phyloP scores from a whole-genome alignment of 2,113 vertebrate genomes.

The Quiscalus mexicanus region DNA sequence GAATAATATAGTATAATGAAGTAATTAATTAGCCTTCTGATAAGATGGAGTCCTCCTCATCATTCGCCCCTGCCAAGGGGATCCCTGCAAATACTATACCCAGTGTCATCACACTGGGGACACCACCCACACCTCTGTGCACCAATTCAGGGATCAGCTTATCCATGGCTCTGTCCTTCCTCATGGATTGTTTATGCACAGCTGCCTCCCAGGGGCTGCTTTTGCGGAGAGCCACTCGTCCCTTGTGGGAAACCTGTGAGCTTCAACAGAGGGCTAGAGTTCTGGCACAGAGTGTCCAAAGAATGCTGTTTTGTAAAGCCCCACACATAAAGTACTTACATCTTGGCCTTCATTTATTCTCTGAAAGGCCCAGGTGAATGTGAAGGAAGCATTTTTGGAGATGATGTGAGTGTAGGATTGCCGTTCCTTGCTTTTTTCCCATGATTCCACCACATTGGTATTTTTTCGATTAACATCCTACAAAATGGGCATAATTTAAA shows the following conservation, averaged over 20 bases:
- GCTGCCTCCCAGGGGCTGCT: background rate
- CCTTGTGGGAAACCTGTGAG: background rate
- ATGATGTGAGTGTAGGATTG: constrained; percentile 91
- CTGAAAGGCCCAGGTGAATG: constrained; percentile 98
- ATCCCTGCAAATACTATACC: too few relatives aligned
- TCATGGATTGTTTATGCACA: background rate
- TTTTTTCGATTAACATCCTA: constrained; percentile 93
- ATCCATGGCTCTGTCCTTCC: background rate
- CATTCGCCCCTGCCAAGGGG: too few relatives aligned
- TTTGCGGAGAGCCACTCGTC: accelerated
- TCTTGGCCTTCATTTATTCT: constrained; percentile 90
- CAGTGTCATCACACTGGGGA: background rate
- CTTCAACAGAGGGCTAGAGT: background rate
- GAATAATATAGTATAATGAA: too few relatives aligned
- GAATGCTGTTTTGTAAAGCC: background rate
- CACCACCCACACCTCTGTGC: background rate
- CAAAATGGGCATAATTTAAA: background rate
- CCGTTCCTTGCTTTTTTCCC: constrained; percentile 89
- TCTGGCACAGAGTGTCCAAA: background rate
- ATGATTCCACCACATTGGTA: constrained; percentile 93
- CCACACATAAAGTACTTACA: constrained; percentile 76
- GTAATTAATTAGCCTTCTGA: too few relatives aligned
- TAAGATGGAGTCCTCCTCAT: too few relatives aligned
- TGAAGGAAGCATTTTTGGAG: constrained; percentile 91
- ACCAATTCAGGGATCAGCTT: background rate